These are phyloP conservation scores for Herminia tarsipennalis DNA, from an alignment of 2,888 invertebrate genomes.

Conservation along the genomic window DNA sequence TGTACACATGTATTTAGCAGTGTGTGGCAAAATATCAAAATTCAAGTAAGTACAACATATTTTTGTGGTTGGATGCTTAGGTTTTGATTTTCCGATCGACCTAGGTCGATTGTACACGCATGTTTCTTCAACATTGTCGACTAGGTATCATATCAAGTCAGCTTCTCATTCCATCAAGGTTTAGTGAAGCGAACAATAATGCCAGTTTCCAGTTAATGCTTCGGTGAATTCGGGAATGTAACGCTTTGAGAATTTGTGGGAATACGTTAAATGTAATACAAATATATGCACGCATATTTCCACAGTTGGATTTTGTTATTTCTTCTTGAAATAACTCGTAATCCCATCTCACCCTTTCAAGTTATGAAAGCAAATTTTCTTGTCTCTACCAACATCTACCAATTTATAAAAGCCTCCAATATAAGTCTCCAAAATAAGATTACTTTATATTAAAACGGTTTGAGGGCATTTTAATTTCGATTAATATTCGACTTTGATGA, in stretches of 20 bases:
- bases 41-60: too few species aligned
- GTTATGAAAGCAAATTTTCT: constrained; percentile 9
- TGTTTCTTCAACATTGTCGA: constrained; percentile 67
- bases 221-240: constrained; percentile 59
- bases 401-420: constrained; percentile 9
- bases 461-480: constrained; percentile 22
- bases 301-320: constrained; percentile 26
- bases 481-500: constrained; percentile 33
- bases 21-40: too few species aligned
- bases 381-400: constrained; percentile 2
- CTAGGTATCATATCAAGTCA: constrained; percentile 60
- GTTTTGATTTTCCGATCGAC: too few species aligned
- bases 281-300: constrained; percentile 45
- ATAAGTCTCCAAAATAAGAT: constrained; percentile 14
- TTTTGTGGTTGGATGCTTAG: too few species aligned
- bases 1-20: too few species aligned
- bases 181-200: constrained; percentile 68
- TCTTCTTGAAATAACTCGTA: constrained; percentile 8
- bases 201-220: constrained; percentile 71
- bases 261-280: constrained; percentile 58
- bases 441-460: constrained; percentile 14
- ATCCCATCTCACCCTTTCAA: constrained; percentile 3
- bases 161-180: constrained; percentile 52
- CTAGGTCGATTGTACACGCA: too few species aligned
- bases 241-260: constrained; percentile 54